A percentile compares a stretch with the other conserved stretches of the same genome.
phyloP scores from a whole-genome alignment of 2,113 vertebrate species.

The Cavia porcellus region DNA sequence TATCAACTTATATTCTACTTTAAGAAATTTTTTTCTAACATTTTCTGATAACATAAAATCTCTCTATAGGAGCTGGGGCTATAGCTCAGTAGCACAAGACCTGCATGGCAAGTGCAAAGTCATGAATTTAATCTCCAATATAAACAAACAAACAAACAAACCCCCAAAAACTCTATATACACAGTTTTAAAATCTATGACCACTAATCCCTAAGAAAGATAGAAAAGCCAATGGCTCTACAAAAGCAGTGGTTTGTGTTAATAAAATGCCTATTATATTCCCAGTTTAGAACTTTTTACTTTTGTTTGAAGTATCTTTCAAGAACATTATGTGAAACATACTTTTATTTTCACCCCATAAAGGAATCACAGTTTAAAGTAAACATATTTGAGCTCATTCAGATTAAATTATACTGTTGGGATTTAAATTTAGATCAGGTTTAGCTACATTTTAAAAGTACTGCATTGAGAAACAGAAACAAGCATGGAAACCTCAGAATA shows the following conservation, averaged over 20 bases:
- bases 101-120: no score
- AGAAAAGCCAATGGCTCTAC: not conserved
- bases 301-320: not conserved
- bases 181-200: not conserved
- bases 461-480: not conserved
- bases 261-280: not conserved
- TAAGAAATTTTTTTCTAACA: not conserved
- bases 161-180: no score
- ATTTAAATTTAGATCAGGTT: not conserved
- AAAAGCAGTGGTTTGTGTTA: not conserved
- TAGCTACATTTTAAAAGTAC: not conserved
- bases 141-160: no score
- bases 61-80: not conserved
- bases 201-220: not conserved
- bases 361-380: not conserved
- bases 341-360: slow-evolving; percentile 1
- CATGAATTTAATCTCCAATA: no score
- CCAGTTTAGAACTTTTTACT: not conserved
- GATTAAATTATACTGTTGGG: not conserved
- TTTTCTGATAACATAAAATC: not conserved
- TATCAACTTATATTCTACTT: not conserved
- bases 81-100: no score
- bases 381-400: not conserved
- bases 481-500: slow-evolving; percentile 7
- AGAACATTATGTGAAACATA: not conserved